phyloP scores from a whole-genome alignment of 2,113 vertebrate genomes.

The Gavialis gangeticus region DNA sequence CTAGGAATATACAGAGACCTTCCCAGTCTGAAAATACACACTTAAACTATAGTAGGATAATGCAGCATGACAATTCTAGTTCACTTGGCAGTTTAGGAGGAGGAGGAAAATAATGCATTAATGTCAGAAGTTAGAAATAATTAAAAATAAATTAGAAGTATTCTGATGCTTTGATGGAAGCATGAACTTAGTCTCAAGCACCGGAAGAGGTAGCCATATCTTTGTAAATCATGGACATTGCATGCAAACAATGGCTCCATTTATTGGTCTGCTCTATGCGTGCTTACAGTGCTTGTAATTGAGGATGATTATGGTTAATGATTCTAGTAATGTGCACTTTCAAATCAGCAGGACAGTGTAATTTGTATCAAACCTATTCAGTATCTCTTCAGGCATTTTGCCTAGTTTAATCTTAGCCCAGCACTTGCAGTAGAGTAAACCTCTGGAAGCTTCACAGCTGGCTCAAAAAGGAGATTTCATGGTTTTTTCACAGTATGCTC shows the following conservation, averaged over 20 bases:
- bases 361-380: conserved; percentile 89
- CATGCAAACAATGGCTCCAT: conserved; percentile 70
- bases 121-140: conserved; percentile 51
- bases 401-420: conserved; percentile 72
- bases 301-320: conserved; percentile 90
- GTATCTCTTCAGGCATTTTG: conserved; percentile 83
- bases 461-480: conserved; percentile 56
- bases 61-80: not conserved
- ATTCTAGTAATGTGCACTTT: conserved; percentile 87
- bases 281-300: conserved; percentile 81
- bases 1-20: not conserved
- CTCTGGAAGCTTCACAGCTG: conserved; percentile 72
- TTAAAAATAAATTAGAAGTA: not conserved
- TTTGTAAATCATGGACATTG: conserved; percentile 59
- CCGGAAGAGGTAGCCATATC: conserved; percentile 21
- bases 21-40: not conserved
- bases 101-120: not conserved
- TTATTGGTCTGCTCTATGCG: conserved; percentile 67
- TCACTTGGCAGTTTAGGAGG: not conserved
- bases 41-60: conserved; percentile 1
- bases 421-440: conserved; percentile 61
- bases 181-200: not conserved
- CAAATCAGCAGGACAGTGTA: conserved; percentile 85
- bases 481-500: conserved; percentile 18
- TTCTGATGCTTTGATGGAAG: not conserved